Percentiles rank a stretch among this genome's conserved stretches.
phyloP scores from a whole-genome alignment of 2,113 vertebrate species.

The Aviceda subcristata region DNA sequence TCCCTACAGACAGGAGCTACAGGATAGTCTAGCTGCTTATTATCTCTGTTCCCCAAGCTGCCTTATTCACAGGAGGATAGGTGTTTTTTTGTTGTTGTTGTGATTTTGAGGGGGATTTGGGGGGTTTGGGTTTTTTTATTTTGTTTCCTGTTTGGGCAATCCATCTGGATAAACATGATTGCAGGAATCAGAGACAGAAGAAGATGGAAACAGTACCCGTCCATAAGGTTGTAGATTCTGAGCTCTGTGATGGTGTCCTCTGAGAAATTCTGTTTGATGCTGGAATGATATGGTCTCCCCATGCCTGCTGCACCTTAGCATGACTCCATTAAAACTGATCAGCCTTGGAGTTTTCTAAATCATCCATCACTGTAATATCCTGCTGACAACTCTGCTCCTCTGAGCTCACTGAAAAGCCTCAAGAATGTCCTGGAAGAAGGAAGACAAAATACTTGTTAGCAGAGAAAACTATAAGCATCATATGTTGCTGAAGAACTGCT shows the following conservation, averaged over 20 bases:
- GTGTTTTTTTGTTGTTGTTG: not conserved
- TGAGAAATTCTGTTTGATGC: not conserved
- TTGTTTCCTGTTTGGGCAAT: not conserved
- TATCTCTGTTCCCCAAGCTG: not conserved
- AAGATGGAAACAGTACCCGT: not conserved
- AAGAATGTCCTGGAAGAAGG: not conserved
- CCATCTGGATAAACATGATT: not conserved
- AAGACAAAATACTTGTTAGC: not conserved
- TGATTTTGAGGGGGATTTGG: not conserved
- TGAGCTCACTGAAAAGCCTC: not conserved
- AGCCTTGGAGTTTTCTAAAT: not conserved
- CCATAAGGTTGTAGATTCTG: not conserved
- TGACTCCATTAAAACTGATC: not conserved
- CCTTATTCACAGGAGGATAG: not conserved
- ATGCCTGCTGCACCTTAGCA: not conserved
- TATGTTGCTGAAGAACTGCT: not conserved
- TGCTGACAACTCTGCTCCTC: not conserved
- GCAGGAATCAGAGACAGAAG: not conserved
- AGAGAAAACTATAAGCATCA: not conserved
- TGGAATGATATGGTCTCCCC: not conserved
- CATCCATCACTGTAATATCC: not conserved
- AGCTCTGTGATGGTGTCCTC: not conserved
- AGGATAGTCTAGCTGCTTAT: not conserved
- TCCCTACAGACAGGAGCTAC: not conserved
- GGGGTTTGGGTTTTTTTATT: rapidly evolving